These are phyloP conservation scores for Ictalurus punctatus DNA, from an alignment of 2,113 vertebrate species.

Conservation along the genomic window DNA sequence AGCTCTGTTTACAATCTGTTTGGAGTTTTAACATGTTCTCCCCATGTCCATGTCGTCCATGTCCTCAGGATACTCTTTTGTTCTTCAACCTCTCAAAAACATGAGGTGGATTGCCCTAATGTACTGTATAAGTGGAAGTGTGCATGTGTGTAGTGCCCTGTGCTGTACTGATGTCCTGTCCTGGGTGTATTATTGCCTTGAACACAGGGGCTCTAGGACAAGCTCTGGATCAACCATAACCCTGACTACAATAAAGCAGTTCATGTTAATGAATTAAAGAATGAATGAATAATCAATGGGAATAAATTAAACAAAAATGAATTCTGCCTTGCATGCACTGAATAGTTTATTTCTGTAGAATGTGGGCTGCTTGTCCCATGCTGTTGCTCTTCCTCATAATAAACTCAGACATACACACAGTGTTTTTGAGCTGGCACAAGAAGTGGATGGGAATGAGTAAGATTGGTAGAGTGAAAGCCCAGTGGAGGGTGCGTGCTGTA, in stretches of 20 bases:
- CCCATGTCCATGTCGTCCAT: neutral
- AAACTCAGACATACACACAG: slow-evolving; percentile 9
- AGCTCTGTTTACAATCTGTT: neutral
- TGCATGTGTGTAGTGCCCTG: neutral
- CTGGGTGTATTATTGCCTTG: neutral
- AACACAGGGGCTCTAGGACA: no score
- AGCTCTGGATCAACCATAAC: neutral
- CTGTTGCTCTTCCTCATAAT: neutral
- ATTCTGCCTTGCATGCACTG: neutral
- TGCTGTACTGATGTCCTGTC: neutral
- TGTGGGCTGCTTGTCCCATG: neutral
- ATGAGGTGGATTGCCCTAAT: neutral
- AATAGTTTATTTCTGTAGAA: neutral
- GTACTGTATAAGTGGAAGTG: neutral
- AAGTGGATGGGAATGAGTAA: slow-evolving; percentile 9
- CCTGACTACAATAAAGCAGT: neutral
- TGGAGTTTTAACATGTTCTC: neutral
- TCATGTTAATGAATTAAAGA: neutral
- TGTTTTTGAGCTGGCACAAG: slow-evolving; percentile 16
- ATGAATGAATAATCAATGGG: neutral
- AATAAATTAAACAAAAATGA: neutral
- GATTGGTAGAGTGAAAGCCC: slow-evolving; percentile 10
- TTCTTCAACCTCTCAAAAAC: neutral
- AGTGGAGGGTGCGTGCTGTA: slow-evolving; percentile 27
- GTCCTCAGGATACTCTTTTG: neutral